Percentiles rank a stretch among this genome's conserved stretches.
Evolutionary conservation across 2,888 invertebrate genomes (phyloP).

Genomic region (Chalcis sispes): DNA sequence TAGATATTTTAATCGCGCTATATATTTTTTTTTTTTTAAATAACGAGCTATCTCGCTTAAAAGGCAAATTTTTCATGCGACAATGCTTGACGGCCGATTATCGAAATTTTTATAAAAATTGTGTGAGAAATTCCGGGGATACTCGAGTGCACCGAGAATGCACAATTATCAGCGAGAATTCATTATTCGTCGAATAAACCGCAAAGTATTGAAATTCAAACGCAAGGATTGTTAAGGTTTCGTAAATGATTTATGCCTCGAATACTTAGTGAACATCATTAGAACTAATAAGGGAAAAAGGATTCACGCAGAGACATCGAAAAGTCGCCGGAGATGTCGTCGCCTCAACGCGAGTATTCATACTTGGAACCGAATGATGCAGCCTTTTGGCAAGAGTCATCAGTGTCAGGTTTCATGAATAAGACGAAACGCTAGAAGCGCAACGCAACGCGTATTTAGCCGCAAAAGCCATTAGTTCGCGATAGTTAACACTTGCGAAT

Average conservation of each 20-base stretch:
- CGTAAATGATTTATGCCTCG: constrained; percentile 38
- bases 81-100: too few relatives aligned
- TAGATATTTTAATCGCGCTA: too few relatives aligned
- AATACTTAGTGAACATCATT: constrained; percentile 44
- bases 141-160: background rate
- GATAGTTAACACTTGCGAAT: constrained; percentile 20
- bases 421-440: constrained; percentile 24
- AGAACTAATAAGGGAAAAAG: constrained; percentile 40
- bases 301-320: background rate
- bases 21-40: too few relatives aligned
- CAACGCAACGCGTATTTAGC: too few relatives aligned
- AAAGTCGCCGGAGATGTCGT: too few relatives aligned
- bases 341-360: background rate
- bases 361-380: constrained; percentile 25
- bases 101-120: too few relatives aligned
- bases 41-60: too few relatives aligned
- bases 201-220: background rate
- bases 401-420: constrained; percentile 45
- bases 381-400: constrained; percentile 39
- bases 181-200: background rate
- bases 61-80: background rate
- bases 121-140: too few relatives aligned
- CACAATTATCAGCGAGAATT: background rate
- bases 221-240: too few relatives aligned
- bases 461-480: constrained; percentile 20